These are phyloP conservation scores for Ectropis crepuscularia DNA, from an alignment of 2,888 invertebrate genomes.

Conservation along the genomic window DNA sequence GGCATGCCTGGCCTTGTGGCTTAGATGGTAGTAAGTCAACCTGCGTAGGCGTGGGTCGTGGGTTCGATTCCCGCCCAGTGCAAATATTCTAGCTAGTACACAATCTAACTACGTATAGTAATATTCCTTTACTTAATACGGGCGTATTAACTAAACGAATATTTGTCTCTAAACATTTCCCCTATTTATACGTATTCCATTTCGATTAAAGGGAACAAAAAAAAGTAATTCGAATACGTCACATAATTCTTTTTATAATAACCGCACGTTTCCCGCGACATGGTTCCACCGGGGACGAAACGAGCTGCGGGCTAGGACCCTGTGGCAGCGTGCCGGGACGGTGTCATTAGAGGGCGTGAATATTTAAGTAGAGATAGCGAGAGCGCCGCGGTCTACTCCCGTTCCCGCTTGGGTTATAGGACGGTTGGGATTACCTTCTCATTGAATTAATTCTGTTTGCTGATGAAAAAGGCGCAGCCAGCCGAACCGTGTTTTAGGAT, in stretches of 20 bases:
- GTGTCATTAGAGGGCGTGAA: slow-evolving; percentile 81
- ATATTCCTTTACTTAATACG: background rate
- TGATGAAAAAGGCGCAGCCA: slow-evolving; percentile 64
- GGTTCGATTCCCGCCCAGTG: too few species aligned
- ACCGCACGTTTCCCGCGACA: slow-evolving; percentile 25
- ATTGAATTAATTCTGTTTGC: slow-evolving; percentile 74
- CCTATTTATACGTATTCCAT: slow-evolving; percentile 22
- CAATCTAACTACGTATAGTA: background rate
- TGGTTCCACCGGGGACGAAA: slow-evolving; percentile 46
- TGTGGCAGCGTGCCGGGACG: slow-evolving; percentile 67
- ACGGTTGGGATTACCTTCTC: slow-evolving; percentile 72
- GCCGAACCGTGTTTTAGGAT: slow-evolving; percentile 52
- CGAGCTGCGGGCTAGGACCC: slow-evolving; percentile 59
- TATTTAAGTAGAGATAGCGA: slow-evolving; percentile 76
- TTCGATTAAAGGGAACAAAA: slow-evolving; percentile 23
- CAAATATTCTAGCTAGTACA: too few species aligned
- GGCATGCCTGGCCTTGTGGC: too few species aligned
- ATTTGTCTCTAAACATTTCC: slow-evolving; percentile 17
- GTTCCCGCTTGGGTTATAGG: slow-evolving; percentile 66
- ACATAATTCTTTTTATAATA: slow-evolving; percentile 30
- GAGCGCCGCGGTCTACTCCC: slow-evolving; percentile 65
- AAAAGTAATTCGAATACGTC: slow-evolving; percentile 23
- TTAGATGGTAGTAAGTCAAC: too few species aligned
- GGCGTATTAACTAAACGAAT: too few species aligned
- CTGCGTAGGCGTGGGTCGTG: too few species aligned